These are phyloP conservation scores for Antechinus stuartii DNA, from an alignment of 2,113 vertebrate genomes.

Conservation along the genomic window DNA sequence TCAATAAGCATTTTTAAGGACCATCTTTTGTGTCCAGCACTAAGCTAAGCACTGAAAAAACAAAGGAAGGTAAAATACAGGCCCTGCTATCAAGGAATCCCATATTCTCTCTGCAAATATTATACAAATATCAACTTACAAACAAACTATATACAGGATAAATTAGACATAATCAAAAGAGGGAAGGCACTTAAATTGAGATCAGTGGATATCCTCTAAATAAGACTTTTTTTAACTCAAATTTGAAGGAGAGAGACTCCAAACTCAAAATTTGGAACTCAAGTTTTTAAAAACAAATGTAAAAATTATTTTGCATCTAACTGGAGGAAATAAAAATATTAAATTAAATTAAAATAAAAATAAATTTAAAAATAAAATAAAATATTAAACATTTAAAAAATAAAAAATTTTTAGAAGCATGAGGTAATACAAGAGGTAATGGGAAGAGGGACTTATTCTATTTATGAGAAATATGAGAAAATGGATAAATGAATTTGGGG, in stretches of 20 bases:
- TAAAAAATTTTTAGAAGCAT: no score
- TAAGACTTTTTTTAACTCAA: neutral
- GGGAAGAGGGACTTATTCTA: conserved; percentile 32
- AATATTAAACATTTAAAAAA: no score
- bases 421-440: no score
- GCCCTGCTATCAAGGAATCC: neutral
- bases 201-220: neutral
- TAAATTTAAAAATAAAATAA: no score
- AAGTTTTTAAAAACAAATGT: no score
- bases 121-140: neutral
- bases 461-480: no score
- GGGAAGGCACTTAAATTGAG: neutral
- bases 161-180: neutral
- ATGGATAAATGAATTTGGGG: no score
- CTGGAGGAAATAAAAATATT: no score
- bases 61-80: neutral
- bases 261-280: neutral
- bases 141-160: neutral
- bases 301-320: no score
- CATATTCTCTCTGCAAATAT: neutral
- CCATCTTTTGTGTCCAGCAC: neutral
- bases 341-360: no score
- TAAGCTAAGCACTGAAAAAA: neutral
- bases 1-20: neutral
- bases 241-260: neutral